Base-by-base conservation (phyloP, 1,140 invertebrate species). In the Drosophila subpulchrella region DNA sequence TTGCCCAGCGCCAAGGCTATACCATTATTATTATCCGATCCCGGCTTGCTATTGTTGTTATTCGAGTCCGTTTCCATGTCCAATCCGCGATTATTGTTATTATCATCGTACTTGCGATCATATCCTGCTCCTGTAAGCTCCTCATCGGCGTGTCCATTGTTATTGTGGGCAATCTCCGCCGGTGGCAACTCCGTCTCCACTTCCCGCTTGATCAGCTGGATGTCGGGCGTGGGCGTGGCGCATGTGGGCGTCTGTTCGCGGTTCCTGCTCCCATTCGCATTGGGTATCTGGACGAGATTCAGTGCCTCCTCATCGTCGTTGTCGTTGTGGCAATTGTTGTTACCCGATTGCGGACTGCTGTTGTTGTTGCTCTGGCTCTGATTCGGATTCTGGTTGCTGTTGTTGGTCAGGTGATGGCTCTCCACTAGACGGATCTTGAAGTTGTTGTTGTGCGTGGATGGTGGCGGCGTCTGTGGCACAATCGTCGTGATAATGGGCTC, bases 341-440 rank as follows among this genome's bases (percentile, higher is more conserved):
- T 59, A 6, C 59, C 74, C 20, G 59, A 78, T 38, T 48, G 58
- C 27, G 58, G 57, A 57, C 47, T 67, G 13, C 44, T 62, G 48
- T 44, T 68, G 56, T 42, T 74, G 60, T 51, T 75, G 48, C 27
- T 75, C 57, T 42, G 63, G 36, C 27, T 75, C 57, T 42, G 63
- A 30, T 42, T 72, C 34, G 47, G 72, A 50, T 34, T 78, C 50
- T 12, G 60, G 32, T 42, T 81, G 50, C 11, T 57, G 44, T 34
- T 85, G 60, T 72, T 88, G 71, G 70, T 84, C 71, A 89, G 62
- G 34, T 89, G 80, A 75, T 85, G 89, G 48, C 73, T 91, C 57
- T 91, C 90, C 12, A 91, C 80, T 7, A 91, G 84, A 10, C 86
- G 90, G 72, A 88, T 91, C 73, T 91, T 91, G 46, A 91, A 91